Evolutionary conservation across 2,113 vertebrate species (phyloP), one percentile per base, ranked within the genome.

Genomic region (Aegotheles bennettii): DNA sequence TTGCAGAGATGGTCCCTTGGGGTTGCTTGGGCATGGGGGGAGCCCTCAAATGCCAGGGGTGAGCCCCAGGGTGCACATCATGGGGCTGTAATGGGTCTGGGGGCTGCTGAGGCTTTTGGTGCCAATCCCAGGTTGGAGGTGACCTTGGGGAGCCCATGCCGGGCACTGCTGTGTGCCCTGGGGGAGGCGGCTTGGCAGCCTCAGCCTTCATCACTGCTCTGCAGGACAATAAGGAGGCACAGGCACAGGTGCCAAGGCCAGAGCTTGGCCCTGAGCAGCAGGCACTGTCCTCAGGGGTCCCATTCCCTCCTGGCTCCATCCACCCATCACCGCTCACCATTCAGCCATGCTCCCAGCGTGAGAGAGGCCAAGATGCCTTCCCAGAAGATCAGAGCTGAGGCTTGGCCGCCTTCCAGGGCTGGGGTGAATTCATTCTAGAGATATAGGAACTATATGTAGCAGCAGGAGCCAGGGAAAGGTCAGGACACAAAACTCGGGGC

Each of bases 401-500:
- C 12, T 78, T 95, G 91, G 92, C 78, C 0, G 1, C 42, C 68
- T 67, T 94, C 91, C 95, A 97, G 70, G 33, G 13, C 77, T 63
- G 54, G 56, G 53, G 35, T 65, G 84, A 48, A 54, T 74, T 88
- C 79, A 51, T 95, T 95, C 87, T 82, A 70, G 93, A 93, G 85
- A 43, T 81, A 86, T 36, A 79, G 85, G 81, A 91, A 76, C 87
- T 95, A 84, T 83, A 85, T 3, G 36, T 71, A 90, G 90, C 61
- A 85, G n/a, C 53, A 51, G 50, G 82, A 93, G 94, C 40, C 85
- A 80, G 47, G 48, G 81, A 91, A 87, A 82, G 81, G 81, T 71
- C 87, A 84, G 84, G 68, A 91, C 2, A 38, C 53, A 85, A 70
- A 89, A 48, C 75, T 17, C 2, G 1, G 21, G 78, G 48, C 70